phyloP scores from a whole-genome alignment of 2,797 vertebrate genomes.

The Glossophaga mutica region DNA sequence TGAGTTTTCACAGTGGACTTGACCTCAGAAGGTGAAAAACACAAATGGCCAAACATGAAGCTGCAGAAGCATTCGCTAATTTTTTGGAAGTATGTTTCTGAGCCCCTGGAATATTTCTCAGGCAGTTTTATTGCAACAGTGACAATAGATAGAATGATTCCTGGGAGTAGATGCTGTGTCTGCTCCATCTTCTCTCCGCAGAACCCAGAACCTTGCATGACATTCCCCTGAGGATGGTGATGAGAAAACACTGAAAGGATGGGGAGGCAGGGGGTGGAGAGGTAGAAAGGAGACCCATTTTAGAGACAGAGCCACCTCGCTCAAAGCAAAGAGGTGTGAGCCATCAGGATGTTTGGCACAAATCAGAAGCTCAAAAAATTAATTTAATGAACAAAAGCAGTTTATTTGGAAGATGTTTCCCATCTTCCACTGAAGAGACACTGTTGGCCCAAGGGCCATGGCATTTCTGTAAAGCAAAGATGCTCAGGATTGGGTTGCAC shows the following conservation, averaged over 20 bases:
- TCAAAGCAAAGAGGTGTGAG: not conserved
- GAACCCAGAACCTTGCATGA: not conserved
- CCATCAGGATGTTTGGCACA: not conserved
- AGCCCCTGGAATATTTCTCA: not conserved
- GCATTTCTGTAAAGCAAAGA: not conserved
- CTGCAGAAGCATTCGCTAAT: not conserved
- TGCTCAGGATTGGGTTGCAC: no score
- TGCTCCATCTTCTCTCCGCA: not conserved
- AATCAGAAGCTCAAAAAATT: not conserved
- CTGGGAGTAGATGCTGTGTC: not conserved
- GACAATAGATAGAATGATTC: not conserved
- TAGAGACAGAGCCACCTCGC: not conserved
- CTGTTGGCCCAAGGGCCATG: not conserved
- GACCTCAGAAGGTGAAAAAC: not conserved
- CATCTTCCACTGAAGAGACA: not conserved
- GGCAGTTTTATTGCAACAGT: not conserved
- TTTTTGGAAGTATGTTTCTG: not conserved
- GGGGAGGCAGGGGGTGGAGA: fast-evolving
- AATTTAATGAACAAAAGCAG: not conserved
- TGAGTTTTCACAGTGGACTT: not conserved
- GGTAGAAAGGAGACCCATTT: not conserved
- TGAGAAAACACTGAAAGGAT: not conserved
- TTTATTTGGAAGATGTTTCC: not conserved
- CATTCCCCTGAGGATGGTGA: not conserved
- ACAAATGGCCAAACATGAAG: not conserved